Evolutionary conservation across 2,113 vertebrate species (phyloP), one percentile per base, ranked within the genome.

Genomic region (Hoplias malabaricus): DNA sequence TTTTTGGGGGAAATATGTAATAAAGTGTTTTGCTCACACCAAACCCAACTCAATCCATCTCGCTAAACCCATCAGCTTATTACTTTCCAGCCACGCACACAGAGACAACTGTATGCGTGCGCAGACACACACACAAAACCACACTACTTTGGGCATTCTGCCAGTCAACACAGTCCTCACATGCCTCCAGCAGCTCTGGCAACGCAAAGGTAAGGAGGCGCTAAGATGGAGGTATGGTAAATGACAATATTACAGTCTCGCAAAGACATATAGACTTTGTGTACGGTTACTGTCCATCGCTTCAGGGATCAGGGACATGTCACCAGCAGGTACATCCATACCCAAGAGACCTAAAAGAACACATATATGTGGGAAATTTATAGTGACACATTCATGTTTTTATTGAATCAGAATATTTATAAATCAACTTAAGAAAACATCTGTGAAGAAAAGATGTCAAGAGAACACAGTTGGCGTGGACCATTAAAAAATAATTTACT

Each of bases 221-320:
- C 62, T 80, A 83, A 83, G 78, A 83, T 83, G 82, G 82, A 78
- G 79, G 72, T 57, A 70, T 69, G 79, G 72, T 80, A 69, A 75
- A 50, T 43, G 65, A 75, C 72, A 80, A 65, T 56, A 57, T 63
- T 70, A 50, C 54, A 40, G 43, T 42, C 40, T 42, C n/a, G 27
- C 14, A 21, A n/a, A 29, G 33, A 63, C 59, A 53, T 23, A 36
- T 12, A 62, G 12, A 19, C 36, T n/a, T n/a, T n/a, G n/a, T n/a
- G n/a, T n/a, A 40, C 56, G 11, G n/a, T 14, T 68, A 40, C 66
- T 4, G n/a, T 40, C 19, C 61, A 59, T 57, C 68, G 36, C 57
- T 54, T 33, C 2, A 19, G 70, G 23, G 42, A 68, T 25, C 43
- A 48, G 29, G 42, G 85, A 19, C 23, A 53, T 5, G 2, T 48